These are phyloP conservation scores for Coelopa frigida DNA, from an alignment of 1,140 invertebrate genomes.

Conservation along the genomic window DNA sequence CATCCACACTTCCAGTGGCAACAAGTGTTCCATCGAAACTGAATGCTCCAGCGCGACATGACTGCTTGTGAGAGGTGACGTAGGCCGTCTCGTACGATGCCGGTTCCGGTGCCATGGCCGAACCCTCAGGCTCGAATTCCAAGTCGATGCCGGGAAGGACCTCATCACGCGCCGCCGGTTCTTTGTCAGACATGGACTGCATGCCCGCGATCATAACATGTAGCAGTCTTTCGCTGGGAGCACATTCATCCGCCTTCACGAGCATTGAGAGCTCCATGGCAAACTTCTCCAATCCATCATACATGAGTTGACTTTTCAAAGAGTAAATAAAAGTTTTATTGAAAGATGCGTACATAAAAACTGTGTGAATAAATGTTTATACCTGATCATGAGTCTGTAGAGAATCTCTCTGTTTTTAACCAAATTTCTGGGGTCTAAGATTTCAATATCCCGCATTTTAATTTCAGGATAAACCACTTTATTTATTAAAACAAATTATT, in stretches of 20 bases:
- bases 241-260: conserved; percentile 85
- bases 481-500: too few relatives aligned
- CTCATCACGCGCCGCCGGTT: conserved; percentile 59
- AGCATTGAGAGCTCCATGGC: conserved; percentile 74
- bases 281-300: conserved; percentile 88
- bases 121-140: conserved; percentile 92
- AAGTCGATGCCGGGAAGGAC: conserved; percentile 80
- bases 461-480: too few relatives aligned
- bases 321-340: neutral
- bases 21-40: conserved; percentile 90
- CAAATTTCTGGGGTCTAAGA: conserved; percentile 62
- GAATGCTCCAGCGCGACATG: conserved; percentile 91
- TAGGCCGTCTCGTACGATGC: conserved; percentile 97
- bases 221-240: conserved; percentile 87
- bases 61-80: conserved; percentile 96
- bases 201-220: conserved; percentile 81
- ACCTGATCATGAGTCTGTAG: conserved; percentile 86
- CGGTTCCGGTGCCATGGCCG: conserved; percentile 82
- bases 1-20: conserved; percentile 96
- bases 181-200: conserved; percentile 70
- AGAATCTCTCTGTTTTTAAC: conserved; percentile 75
- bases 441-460: conserved; percentile 52
- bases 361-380: neutral
- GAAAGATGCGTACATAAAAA: neutral
- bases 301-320: conserved; percentile 70